Percentiles rank a stretch among this genome's conserved stretches.
phyloP scores from a whole-genome alignment of 2,888 invertebrate species.

The Omphaloscelis lunosa region DNA sequence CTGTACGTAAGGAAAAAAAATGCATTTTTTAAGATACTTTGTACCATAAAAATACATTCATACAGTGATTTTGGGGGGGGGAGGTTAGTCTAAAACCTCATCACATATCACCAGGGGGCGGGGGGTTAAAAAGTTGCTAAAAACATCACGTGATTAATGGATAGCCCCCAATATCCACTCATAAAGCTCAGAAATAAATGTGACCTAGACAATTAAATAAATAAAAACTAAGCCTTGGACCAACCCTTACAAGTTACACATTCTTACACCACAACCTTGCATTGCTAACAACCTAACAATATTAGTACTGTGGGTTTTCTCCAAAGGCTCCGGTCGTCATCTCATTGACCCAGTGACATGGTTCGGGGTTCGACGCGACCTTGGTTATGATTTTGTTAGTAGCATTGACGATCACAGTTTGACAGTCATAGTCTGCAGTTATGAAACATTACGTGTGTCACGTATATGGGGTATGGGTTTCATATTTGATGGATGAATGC shows the following conservation, averaged over 20 bases:
- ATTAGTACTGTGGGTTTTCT: conserved; percentile 36
- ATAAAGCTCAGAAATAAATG: neutral
- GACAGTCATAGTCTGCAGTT: conserved; percentile 15
- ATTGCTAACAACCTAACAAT: conserved; percentile 7
- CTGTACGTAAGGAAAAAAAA: too few species aligned
- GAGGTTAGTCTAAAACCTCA: too few species aligned
- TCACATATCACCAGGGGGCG: too few species aligned
- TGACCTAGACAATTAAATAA: neutral
- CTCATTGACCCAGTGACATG: conserved; percentile 59
- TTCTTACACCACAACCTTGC: conserved; percentile 28
- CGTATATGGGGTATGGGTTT: neutral
- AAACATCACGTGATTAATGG: too few species aligned
- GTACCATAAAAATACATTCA: too few species aligned
- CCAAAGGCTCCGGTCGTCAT: conserved; percentile 38
- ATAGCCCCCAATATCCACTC: too few species aligned
- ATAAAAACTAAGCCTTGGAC: neutral
- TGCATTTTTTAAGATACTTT: too few species aligned
- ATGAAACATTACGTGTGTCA: conserved; percentile 30
- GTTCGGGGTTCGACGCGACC: conserved; percentile 34
- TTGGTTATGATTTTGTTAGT: conserved; percentile 48
- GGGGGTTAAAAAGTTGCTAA: too few species aligned
- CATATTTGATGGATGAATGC: neutral
- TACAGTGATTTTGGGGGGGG: too few species aligned
- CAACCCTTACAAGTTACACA: neutral
- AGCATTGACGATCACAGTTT: conserved; percentile 37